Percentiles rank a stretch among this genome's conserved stretches.
These are phyloP conservation scores for Sarotherodon lohbergeri DNA, from an alignment of 2,113 vertebrate genomes.

Conservation along the genomic window DNA sequence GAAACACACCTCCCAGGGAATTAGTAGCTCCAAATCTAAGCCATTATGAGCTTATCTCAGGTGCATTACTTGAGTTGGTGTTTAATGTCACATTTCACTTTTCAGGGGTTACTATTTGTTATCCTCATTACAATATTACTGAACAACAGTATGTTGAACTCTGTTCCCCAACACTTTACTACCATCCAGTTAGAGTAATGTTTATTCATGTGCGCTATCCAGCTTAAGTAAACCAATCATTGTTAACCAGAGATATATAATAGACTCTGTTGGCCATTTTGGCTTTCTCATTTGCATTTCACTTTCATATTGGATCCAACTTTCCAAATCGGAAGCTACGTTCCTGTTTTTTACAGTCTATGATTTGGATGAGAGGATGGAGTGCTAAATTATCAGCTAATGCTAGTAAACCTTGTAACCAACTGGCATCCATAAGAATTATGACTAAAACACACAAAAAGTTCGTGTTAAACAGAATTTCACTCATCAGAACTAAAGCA, in stretches of 20 bases:
- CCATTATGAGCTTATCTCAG: neutral
- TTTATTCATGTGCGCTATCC: neutral
- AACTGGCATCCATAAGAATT: neutral
- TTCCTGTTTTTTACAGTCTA: neutral
- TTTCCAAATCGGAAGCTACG: neutral
- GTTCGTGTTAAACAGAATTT: fast-evolving
- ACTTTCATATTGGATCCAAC: neutral
- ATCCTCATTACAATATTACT: neutral
- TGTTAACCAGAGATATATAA: neutral
- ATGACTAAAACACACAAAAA: neutral
- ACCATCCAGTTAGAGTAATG: neutral
- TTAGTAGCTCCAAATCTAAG: neutral
- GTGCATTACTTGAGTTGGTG: neutral
- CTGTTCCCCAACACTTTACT: fast-evolving
- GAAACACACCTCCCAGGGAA: neutral
- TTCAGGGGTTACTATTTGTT: neutral
- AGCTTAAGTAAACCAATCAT: neutral
- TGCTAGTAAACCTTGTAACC: neutral
- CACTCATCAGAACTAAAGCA: neutral
- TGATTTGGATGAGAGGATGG: neutral
- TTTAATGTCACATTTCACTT: neutral
- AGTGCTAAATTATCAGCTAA: neutral
- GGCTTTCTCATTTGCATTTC: neutral
- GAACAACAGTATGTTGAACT: neutral
- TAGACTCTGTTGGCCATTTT: neutral